Evolutionary conservation across 2,113 vertebrate genomes (phyloP).

Genomic region (Eidolon helvum): DNA sequence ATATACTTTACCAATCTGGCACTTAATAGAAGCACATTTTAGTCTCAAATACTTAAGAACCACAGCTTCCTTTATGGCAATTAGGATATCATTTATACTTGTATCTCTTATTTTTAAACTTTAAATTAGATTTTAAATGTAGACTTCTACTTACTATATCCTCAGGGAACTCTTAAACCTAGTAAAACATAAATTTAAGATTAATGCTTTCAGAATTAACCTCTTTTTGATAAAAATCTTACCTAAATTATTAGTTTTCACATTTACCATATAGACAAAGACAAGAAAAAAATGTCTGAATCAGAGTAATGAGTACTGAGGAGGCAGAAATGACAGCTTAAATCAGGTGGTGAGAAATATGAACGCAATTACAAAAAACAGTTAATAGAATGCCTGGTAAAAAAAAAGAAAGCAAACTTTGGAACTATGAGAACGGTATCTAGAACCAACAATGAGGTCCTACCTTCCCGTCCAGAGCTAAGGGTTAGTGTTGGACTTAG

Average conservation of each 20-base stretch:
- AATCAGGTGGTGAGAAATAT: background rate
- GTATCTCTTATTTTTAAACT: constrained; percentile 1
- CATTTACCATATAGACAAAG: background rate
- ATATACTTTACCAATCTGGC: too few relatives aligned
- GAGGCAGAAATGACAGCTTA: background rate
- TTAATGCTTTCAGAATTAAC: background rate
- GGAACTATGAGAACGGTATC: background rate
- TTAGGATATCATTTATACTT: background rate
- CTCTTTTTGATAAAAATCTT: background rate
- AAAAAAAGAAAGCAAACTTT: background rate
- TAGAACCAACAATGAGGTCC: background rate
- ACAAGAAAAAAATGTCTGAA: background rate
- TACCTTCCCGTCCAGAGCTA: background rate
- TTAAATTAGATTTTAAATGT: background rate
- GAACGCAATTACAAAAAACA: background rate
- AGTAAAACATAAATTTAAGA: background rate
- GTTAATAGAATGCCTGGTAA: background rate
- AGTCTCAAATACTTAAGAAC: background rate
- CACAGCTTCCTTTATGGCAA: background rate
- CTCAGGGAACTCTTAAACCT: background rate
- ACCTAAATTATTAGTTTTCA: background rate
- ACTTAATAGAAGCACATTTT: too few relatives aligned
- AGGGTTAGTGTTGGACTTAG: background rate
- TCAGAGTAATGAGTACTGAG: background rate
- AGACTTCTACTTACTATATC: background rate